A percentile compares a stretch with the other conserved stretches of the same genome.
These are phyloP conservation scores for Megalurothrips usitatus DNA, from an alignment of 2,888 invertebrate genomes.

Conservation along the genomic window DNA sequence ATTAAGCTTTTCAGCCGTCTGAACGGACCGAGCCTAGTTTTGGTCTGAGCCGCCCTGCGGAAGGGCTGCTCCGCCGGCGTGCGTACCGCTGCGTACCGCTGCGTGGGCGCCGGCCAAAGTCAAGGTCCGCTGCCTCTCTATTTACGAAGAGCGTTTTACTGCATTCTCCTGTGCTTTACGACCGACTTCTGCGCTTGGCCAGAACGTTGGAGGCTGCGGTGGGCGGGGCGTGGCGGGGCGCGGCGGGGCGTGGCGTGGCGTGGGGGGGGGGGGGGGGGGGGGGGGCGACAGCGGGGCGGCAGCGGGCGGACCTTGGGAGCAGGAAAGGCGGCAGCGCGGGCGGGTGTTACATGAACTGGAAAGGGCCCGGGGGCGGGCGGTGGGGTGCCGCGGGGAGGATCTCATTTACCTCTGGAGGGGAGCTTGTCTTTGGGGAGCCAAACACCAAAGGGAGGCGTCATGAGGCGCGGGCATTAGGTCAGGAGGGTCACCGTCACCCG, in stretches of 20 bases:
- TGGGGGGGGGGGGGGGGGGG: background rate
- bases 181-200: background rate
- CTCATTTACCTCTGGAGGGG: background rate
- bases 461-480: conserved; percentile 34
- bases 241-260: background rate
- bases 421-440: too few relatives aligned
- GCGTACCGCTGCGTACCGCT: too few relatives aligned
- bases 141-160: background rate
- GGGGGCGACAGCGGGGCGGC: background rate
- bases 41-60: too few relatives aligned
- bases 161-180: background rate
- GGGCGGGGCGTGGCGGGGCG: background rate
- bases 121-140: background rate
- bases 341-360: too few relatives aligned
- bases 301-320: background rate
- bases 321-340: too few relatives aligned
- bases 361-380: background rate
- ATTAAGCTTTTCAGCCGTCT: too few relatives aligned
- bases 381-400: background rate
- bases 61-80: too few relatives aligned
- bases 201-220: background rate
- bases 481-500: conserved; percentile 33
- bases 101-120: background rate
- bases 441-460: background rate
- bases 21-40: too few relatives aligned